Evolutionary conservation across 2,888 invertebrate species (phyloP).

Genomic region (Anticlea derivata): DNA sequence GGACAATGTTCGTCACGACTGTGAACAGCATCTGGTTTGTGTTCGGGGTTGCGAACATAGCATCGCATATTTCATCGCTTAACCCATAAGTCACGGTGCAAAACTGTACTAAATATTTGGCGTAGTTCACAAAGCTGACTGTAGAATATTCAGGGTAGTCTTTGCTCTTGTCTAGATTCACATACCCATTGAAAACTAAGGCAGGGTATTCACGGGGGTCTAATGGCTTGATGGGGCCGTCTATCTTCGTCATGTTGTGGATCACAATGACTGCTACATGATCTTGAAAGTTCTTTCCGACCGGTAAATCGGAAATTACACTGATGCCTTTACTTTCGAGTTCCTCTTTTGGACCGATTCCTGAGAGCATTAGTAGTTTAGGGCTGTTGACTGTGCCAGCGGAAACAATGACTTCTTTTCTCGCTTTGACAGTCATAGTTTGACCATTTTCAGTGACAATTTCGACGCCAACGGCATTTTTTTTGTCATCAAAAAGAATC

Average conservation of each 20-base stretch:
- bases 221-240: neutral
- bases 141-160: conserved; percentile 44
- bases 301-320: conserved; percentile 47
- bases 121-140: conserved; percentile 31
- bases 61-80: conserved; percentile 28
- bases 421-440: conserved; percentile 38
- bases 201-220: conserved; percentile 60
- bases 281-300: conserved; percentile 51
- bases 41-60: conserved; percentile 24
- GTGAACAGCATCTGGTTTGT: conserved; percentile 30
- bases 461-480: conserved; percentile 47
- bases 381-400: conserved; percentile 53
- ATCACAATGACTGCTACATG: conserved; percentile 36
- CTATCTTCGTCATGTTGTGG: conserved; percentile 34
- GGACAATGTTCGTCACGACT: conserved; percentile 37
- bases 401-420: conserved; percentile 51
- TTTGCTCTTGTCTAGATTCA: conserved; percentile 40
- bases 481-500: conserved; percentile 47
- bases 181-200: conserved; percentile 32
- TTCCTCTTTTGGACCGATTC: conserved; percentile 51
- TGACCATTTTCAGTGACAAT: conserved; percentile 30
- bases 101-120: conserved; percentile 28
- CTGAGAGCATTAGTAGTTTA: conserved; percentile 54
- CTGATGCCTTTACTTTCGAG: conserved; percentile 41
- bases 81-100: conserved; percentile 30